A percentile compares a stretch with the other conserved stretches of the same genome.
Evolutionary conservation across 1,140 invertebrate species (phyloP).

Genomic region (Drosophila virilis): DNA sequence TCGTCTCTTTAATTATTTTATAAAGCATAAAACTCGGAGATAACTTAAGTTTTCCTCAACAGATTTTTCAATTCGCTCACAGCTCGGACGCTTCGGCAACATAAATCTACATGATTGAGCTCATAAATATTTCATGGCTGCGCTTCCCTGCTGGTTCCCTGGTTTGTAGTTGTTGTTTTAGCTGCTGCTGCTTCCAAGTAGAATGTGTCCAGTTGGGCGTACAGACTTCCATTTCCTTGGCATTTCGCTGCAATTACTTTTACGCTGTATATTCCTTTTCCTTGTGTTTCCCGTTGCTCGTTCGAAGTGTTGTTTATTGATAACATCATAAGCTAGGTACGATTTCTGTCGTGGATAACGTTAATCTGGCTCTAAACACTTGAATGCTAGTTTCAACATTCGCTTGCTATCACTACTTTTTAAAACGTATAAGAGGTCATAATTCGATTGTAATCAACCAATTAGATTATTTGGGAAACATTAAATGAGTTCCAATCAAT

Average conservation of each 20-base stretch:
- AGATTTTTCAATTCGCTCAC: constrained; percentile 61
- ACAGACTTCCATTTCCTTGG: constrained; percentile 64
- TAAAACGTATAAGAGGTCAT: too few species aligned
- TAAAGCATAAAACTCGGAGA: not conserved
- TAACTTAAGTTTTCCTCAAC: constrained; percentile 34
- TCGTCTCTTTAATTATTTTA: constrained; percentile 14
- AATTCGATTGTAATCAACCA: too few species aligned
- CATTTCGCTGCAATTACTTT: constrained; percentile 63
- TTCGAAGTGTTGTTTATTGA: constrained; percentile 71
- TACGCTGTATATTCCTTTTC: constrained; percentile 64
- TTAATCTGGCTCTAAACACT: too few species aligned
- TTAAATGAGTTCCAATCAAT: too few species aligned
- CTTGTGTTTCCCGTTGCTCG: constrained; percentile 31
- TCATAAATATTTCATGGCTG: constrained; percentile 72
- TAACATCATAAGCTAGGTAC: constrained; percentile 82
- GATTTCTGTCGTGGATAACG: constrained; percentile 48
- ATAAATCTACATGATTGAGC: constrained; percentile 64
- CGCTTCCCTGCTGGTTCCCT: constrained; percentile 40
- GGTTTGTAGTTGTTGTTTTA: constrained; percentile 4
- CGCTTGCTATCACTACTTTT: too few species aligned
- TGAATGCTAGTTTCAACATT: too few species aligned
- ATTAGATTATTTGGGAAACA: too few species aligned
- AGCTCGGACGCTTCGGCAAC: constrained; percentile 15
- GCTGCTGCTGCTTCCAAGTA: constrained; percentile 32
- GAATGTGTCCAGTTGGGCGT: constrained; percentile 43